Base-by-base conservation (phyloP, 2,113 vertebrate genomes). In the Carlito syrichta region DNA sequence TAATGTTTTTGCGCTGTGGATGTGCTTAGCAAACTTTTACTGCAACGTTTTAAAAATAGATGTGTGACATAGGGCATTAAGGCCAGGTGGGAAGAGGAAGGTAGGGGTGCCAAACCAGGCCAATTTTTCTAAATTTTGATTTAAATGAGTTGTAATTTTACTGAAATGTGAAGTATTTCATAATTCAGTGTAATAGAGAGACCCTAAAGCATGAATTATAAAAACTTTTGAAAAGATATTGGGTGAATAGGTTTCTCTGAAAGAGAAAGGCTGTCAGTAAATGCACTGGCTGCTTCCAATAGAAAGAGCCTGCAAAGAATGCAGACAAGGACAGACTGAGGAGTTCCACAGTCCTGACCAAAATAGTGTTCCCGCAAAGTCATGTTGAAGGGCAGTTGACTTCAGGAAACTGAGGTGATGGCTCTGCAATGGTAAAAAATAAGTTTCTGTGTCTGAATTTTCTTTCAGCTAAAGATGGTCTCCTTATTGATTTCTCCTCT, bases 21-120 rank as follows among this genome's bases (percentile, higher is more conserved):
- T 79, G 17, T 74, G 40, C 23, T 92, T 82, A 74, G 73, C 54
- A 95, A 97, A 97, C 8, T 66, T 92, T 86, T n/a, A 68, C 14
- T 38, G 48, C 62, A 48, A 87, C 50, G 91, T 94, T 89, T 56
- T 48, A 73, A 38, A 93, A 74, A 43, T 91, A 88, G 32, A 68
- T 69, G 40, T 58, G 9, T 56, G 73, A 88, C 52, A 20, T 54
- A 30, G 40, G 17, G 79, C 45, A 82, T 69, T 58, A 43, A 50
- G 4, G 2, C 17, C 40, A 22, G 40, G 45, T 77, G 22, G n/a
- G 79, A 86, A 14, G 74, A 89, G 1, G n/a, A 45, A 71, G 25
- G 27, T 0, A 8, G 25, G 9, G 19, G 14, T 66, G 68, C 17
- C 20, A 76, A 83, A 78, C 14, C 5, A 77, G 52, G 14, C 17